Evolutionary conservation across 2,888 invertebrate genomes (phyloP).

Genomic region (Charanyca ferruginea): DNA sequence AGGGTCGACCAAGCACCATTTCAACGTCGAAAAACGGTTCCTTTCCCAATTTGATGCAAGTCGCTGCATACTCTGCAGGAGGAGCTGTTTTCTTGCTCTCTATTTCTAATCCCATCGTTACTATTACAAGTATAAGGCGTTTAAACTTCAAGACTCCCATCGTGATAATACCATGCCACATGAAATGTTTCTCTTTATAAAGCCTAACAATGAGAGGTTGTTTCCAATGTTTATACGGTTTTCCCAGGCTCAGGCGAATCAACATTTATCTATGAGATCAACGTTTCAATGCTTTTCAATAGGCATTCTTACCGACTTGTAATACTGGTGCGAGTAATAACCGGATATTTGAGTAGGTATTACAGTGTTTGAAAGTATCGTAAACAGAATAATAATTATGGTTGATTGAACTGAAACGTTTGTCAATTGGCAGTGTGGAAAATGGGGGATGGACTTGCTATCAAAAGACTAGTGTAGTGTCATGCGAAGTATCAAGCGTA

Average conservation of each 20-base stretch:
- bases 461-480: too few species aligned
- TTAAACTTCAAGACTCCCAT: conserved; percentile 41
- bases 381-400: too few species aligned
- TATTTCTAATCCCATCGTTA: conserved; percentile 8
- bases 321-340: too few species aligned
- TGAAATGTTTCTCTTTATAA: conserved; percentile 48
- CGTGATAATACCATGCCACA: conserved; percentile 35
- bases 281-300: conserved; percentile 36
- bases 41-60: conserved; percentile 70
- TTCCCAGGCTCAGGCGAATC: conserved; percentile 53
- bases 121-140: conserved; percentile 24
- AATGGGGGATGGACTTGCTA: neutral
- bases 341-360: neutral
- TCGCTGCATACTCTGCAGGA: conserved; percentile 51
- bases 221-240: conserved; percentile 26
- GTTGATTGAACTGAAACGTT: too few species aligned
- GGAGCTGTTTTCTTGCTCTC: conserved; percentile 27
- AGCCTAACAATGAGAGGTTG: conserved; percentile 52
- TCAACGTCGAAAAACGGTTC: conserved; percentile 80
- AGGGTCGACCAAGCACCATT: conserved; percentile 74
- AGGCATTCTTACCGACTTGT: neutral
- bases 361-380: neutral
- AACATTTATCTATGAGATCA: conserved; percentile 57
- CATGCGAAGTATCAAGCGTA: neutral
- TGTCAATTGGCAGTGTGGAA: neutral